Base-by-base conservation (phyloP, 1,140 invertebrate species). In the Papilio helenus region DNA sequence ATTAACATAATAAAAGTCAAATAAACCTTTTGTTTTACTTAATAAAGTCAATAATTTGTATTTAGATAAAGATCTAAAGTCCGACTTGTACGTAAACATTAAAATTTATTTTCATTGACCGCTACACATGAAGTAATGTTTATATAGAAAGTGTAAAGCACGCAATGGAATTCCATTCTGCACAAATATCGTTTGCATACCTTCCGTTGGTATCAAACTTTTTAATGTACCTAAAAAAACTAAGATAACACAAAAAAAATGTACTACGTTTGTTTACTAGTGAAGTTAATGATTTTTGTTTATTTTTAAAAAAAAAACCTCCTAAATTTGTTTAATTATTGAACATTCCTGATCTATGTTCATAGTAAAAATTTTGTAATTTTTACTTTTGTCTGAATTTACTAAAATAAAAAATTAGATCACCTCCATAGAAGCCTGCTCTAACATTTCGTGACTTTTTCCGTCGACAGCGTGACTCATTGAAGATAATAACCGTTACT, bases 381-480 rank as follows among this genome's bases (percentile, higher is more conserved):
- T 12, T 46, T 12, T 1, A 1, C 44, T 46, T 14, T 46, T 12
- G 0, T 14, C 44, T 14, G 14, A 46, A 39, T 46, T 46, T 46
- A 46, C 16, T 14, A 51, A 51, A 51, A 4, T 14, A 65, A 29
- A 18, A 68, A 68, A 68, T 16, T 79, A 80, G 77, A 29, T 46
- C 77, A 68, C n/a, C 80, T n/a, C 26, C 80, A 86, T 87, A 72
- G 81, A 82, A 85, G 23, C 86, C 77, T n/a, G 42, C 65, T 77
- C 49, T 77, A 42, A 68, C 42, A 44, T 82, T 77, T 55, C 77
- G 44, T 81, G 79, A 82, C 83, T 87, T 87, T 85, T 86, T 80
- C 79, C 82, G 80, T 71, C 23, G 71, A 18, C 72, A 42, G 49
- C 73, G 79, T 87, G 86, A 87, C 80, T 87, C 85, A 87, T 68